These are phyloP conservation scores for Loxodonta africana DNA, from an alignment of 2,113 vertebrate species.

Conservation along the genomic window DNA sequence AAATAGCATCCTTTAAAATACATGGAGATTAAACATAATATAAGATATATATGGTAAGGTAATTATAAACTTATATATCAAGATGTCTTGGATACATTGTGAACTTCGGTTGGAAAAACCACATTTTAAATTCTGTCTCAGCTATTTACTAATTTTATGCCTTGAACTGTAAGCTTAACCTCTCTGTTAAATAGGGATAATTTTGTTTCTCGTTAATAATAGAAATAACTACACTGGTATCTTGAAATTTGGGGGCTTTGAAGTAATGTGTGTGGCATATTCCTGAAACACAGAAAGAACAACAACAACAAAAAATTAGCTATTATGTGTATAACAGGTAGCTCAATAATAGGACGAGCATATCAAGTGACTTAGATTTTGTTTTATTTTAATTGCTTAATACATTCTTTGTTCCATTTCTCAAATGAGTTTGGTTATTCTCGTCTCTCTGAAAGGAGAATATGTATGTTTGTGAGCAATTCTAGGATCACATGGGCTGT, in stretches of 20 bases:
- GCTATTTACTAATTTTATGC: background rate
- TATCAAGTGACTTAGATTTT: background rate
- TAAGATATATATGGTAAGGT: background rate
- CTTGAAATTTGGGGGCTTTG: background rate
- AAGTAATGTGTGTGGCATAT: background rate
- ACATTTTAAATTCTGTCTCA: background rate
- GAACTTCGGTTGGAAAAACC: background rate
- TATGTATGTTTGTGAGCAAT: background rate
- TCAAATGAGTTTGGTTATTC: background rate
- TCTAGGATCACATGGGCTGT: background rate
- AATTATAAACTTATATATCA: background rate
- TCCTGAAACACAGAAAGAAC: background rate
- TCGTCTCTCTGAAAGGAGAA: background rate
- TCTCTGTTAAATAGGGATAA: background rate
- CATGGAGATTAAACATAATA: background rate
- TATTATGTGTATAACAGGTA: background rate
- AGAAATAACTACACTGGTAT: background rate
- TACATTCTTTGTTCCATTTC: background rate
- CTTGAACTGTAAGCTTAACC: background rate
- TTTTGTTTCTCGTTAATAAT: background rate
- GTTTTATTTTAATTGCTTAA: background rate
- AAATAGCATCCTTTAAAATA: background rate
- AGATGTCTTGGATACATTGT: background rate
- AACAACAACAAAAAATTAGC: background rate
- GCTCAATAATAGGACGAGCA: too few relatives aligned